Evolutionary conservation across 1,140 invertebrate species (phyloP), one percentile per base, ranked within the genome.

Genomic region (Andricus grossulariae): DNA sequence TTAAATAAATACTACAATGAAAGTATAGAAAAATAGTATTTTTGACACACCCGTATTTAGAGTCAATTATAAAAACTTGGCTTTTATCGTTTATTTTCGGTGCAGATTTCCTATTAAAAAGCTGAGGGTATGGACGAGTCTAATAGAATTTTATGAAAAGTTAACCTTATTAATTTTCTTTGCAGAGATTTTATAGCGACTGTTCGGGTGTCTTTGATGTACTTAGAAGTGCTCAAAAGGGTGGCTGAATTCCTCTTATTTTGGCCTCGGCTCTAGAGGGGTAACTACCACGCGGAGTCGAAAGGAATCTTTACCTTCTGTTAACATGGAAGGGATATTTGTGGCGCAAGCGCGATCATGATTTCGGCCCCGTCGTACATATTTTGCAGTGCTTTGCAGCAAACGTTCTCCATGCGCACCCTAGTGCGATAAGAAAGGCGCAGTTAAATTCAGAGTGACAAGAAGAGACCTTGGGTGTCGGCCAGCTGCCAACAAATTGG

Each of bases 241-340:
- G 57, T 5, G 16, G 57, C 32, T 66, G 57, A 45, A 60, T 21
- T 66, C 25, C 60, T 66, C 13, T 16, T n/a, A 32, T 66, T 39
- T 15, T 57, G 76, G 71, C 50, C 51, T 49, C 39, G 8, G 32
- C 49, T 52, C 18, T 57, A 72, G 45, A 50, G 71, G 76, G 71
- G 50, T 73, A 49, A 25, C 52, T 71, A 54, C 49, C 57, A 78
- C 60, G 72, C 49, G n/a, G 60, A 55, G 66, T 39, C 71, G 50
- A 77, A 77, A 77, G 76, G 76, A 77, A 78, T 78, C 76, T 78
- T 78, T 78, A 78, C 72, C 74, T 66, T 74, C 60, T 51, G 16
- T 66, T 25, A 18, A 19, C 51, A 75, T 75, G 54, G 50, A 52
- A 51, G 52, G 50, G 74, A 75, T 51, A 25, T 71, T 0, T 13